Evolutionary conservation across 2,113 vertebrate genomes (phyloP), one percentile per base, ranked within the genome.

Genomic region (Sakesphorus luctuosus): DNA sequence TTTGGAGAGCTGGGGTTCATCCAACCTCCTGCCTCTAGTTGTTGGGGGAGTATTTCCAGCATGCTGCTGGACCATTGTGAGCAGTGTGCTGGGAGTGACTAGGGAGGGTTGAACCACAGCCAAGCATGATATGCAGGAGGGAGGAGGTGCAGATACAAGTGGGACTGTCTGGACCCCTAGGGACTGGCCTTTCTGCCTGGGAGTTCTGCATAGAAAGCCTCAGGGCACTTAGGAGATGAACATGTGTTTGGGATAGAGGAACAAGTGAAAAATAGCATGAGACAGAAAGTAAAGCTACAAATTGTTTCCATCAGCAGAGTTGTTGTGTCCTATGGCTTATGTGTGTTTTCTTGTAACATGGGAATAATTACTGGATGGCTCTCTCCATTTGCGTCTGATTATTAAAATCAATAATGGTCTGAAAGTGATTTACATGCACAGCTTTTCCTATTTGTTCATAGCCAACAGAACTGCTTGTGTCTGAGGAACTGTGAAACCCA

Each of bases 341-440:
- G 72, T 74, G 47, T 71, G 68, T 2, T 31, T 66, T 84, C 87
- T 46, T 49, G 33, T 89, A 80, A 78, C 59, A 38, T 44, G 68
- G 69, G 47, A 69, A 55, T 89, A 89, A 87, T 90, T 92, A 91
- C 40, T 75, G 11, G 1, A 68, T 77, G 18, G 25, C 52, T 85
- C 61, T 84, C 81, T 21, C 87, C 80, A 82, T 84, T 89, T 89
- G 77, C 53, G 66, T 84, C 81, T 76, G 40, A 78, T 89, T 87
- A 81, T 77, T 94, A 82, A 84, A 89, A 77, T 46, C 66, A 92
- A 50, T 86, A 89, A 84, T 29, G n/a, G 49, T 69, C 81, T 90
- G 69, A 63, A 72, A 93, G 38, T 31, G n/a, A 84, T 93, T 80
- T 86, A 87, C 86, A 74, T 26, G 56, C 55, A 47, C 38, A 73